Evolutionary conservation across 2,113 vertebrate species (phyloP).

Genomic region (Nothocercus julius): DNA sequence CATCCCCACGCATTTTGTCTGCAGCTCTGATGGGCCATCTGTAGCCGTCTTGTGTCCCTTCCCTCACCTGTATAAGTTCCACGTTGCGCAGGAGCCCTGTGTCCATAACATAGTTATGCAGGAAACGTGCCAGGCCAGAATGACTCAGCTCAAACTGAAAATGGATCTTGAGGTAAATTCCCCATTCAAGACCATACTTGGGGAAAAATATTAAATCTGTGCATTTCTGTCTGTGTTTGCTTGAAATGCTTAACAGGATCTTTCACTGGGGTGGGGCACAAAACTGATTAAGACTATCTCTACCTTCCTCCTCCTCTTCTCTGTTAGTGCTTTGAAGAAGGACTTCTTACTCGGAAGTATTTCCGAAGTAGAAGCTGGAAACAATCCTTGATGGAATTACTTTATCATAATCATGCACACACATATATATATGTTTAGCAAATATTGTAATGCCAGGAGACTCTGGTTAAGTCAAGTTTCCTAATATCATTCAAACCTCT

Average conservation of each 20-base stretch:
- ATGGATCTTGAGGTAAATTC: background rate
- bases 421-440: background rate
- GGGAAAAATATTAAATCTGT: background rate
- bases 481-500: background rate
- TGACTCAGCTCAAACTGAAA: background rate
- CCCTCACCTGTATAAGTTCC: background rate
- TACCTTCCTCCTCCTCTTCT: background rate
- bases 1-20: background rate
- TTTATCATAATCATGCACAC: background rate
- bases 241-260: background rate
- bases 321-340: background rate
- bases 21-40: constrained; percentile 13
- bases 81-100: background rate
- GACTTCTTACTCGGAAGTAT: background rate
- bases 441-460: background rate
- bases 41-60: background rate
- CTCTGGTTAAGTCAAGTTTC: background rate
- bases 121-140: background rate
- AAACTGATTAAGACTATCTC: background rate
- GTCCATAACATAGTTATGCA: background rate
- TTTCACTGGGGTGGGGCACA: background rate
- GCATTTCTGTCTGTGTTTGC: background rate
- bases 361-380: background rate
- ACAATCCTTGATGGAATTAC: background rate
- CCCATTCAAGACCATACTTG: background rate